Conservation (phyloP, 2,113 vertebrate genomes). For the Glaucidium brasilianum region DNA sequence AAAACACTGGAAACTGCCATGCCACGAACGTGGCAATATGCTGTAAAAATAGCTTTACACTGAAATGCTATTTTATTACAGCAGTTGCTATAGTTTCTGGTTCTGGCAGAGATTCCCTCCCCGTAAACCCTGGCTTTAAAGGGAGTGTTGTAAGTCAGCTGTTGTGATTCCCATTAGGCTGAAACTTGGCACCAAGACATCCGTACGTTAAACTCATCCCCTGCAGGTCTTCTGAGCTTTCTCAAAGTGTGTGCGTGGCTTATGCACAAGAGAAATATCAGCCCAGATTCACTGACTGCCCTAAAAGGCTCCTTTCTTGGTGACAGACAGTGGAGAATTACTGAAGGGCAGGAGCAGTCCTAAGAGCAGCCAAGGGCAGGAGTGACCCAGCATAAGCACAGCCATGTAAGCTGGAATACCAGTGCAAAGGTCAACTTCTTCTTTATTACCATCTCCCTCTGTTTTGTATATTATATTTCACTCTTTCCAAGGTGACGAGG, state of each 20-base stretch:
- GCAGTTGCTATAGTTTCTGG: constrained; percentile 56
- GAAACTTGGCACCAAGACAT: constrained; percentile 31
- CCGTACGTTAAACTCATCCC: constrained; percentile 24
- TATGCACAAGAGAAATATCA: not conserved
- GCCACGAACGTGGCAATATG: not conserved
- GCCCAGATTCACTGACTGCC: not conserved
- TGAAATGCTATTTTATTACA: constrained; percentile 35
- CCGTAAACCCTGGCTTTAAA: constrained; percentile 7
- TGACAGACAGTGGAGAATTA: not conserved
- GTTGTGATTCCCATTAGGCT: constrained; percentile 57
- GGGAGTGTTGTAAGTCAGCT: constrained; percentile 45
- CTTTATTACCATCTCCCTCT: not conserved
- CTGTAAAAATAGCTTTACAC: constrained; percentile 24
- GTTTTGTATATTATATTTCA: not conserved
- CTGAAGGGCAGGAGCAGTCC: not conserved
- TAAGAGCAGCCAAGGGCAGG: not conserved
- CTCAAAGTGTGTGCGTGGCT: not conserved
- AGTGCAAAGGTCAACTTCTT: not conserved
- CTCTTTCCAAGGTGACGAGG: constrained; percentile 13
- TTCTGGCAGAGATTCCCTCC: constrained; percentile 37
- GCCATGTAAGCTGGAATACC: not conserved
- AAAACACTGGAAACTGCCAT: not conserved
- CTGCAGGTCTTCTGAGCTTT: constrained; percentile 39
- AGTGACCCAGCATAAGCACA: accelerated
- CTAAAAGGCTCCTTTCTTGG: not conserved